Evolutionary conservation across 1,140 invertebrate species (phyloP), one percentile per base, ranked within the genome.

Genomic region (Aphidius gifuensis): DNA sequence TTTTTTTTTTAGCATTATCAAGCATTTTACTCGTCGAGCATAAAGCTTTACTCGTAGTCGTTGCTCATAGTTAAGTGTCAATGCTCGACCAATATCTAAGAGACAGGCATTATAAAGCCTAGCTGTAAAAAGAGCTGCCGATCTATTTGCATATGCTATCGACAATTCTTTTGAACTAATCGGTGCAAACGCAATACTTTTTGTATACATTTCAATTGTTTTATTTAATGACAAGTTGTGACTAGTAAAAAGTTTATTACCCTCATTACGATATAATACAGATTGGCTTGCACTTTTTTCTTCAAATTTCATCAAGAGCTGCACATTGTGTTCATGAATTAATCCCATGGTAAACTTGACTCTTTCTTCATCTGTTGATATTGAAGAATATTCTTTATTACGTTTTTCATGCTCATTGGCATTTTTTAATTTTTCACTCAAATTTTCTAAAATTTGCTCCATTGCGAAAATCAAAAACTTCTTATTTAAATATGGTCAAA

Each of bases 101-200:
- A 64, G 16, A 44, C 65, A 66, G 43, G 64, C 59, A 16, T 53
- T 54, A 44, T 64, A 66, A 3, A 66, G 54, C 32, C 55, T 50
- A 0, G 65, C 65, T 21, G 45, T 48, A 42, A 57, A 64, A 6
- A 66, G 40, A 5, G 60, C 32, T 3, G 62, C 62, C n/a, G 65
- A 66, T 49, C 65, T 60, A 45, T 66, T 64, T 6, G 48, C 65
- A 46, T 64, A 66, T 0, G 49, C 62, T 5, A 64, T 42, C 5
- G 65, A 45, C 8, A 66, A 58, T 47, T 61, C 65, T 11, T 7
- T 40, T 9, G 65, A 61, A 8, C 43, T 42, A 3, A 39, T 50
- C 2, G 60, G 60, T 8, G 65, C 65, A 23, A 49, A 64, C 1
- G 43, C 60, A 5, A 66, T 44, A 38, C 65, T 62, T 40, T 60